A percentile compares a stretch with the other conserved stretches of the same genome.
Evolutionary conservation across 2,888 invertebrate species (phyloP).

Genomic region (Cheilosia variabilis): DNA sequence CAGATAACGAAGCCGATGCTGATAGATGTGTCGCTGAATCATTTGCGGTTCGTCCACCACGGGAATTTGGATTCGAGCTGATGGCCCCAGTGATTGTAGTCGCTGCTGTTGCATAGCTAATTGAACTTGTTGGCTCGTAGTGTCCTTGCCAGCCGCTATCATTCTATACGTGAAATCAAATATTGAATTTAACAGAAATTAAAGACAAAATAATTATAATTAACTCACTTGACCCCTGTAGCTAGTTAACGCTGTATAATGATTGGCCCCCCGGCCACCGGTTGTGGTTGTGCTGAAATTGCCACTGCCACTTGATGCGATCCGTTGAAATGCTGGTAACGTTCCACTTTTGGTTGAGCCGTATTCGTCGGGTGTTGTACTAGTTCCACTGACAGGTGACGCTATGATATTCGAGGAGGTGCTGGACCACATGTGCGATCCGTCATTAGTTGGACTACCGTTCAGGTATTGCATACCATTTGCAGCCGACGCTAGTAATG

Average conservation of each 20-base stretch:
- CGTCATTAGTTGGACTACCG: conserved; percentile 76
- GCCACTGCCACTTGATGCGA: conserved; percentile 78
- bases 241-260: conserved; percentile 81
- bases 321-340: conserved; percentile 82
- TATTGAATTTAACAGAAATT: conserved; percentile 1
- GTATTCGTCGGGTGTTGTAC: conserved; percentile 80
- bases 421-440: conserved; percentile 78
- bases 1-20: conserved; percentile 89
- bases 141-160: conserved; percentile 78
- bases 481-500: conserved; percentile 80
- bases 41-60: conserved; percentile 80
- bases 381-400: conserved; percentile 74
- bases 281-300: conserved; percentile 77
- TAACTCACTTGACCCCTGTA: conserved; percentile 82
- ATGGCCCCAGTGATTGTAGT: conserved; percentile 77
- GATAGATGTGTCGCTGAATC: conserved; percentile 85
- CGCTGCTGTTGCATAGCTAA: conserved; percentile 80
- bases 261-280: conserved; percentile 75
- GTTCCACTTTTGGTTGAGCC: conserved; percentile 81
- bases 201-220: neutral
- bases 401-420: conserved; percentile 77
- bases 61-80: conserved; percentile 77
- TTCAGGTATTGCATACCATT: conserved; percentile 81
- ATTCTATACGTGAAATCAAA: conserved; percentile 77
- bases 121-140: conserved; percentile 79